Conservation (phyloP, 2,797 vertebrate genomes). For the Spinus pinus region DNA sequence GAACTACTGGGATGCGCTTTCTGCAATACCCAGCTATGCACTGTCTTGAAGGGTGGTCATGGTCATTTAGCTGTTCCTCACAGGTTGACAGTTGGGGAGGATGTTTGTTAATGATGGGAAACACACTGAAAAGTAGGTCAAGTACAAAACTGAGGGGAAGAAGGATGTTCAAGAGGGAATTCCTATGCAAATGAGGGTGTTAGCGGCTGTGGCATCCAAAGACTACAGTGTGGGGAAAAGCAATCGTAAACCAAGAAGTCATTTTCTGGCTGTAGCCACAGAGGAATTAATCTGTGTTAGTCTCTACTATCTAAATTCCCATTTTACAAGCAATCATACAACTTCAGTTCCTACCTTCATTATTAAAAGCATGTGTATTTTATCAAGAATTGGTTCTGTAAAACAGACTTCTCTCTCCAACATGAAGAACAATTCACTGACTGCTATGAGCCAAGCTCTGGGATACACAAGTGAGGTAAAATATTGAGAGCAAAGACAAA, state of each 20-base stretch:
- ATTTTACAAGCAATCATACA: background rate
- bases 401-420: background rate
- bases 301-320: background rate
- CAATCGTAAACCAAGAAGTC: background rate
- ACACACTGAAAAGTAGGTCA: constrained; percentile 7
- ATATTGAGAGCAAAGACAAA: background rate
- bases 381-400: background rate
- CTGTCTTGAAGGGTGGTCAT: background rate
- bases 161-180: background rate
- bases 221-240: background rate
- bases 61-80: background rate
- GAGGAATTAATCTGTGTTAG: background rate
- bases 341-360: background rate
- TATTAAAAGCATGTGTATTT: background rate
- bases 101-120: background rate
- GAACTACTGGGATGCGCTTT: background rate
- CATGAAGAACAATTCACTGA: background rate
- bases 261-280: background rate
- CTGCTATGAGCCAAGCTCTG: background rate
- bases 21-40: background rate
- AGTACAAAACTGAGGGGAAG: background rate
- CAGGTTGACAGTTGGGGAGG: background rate
- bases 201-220: background rate
- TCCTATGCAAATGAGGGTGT: background rate
- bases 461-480: background rate